These are phyloP conservation scores for Hyposoter dolosus DNA, from an alignment of 2,888 invertebrate genomes.

Conservation along the genomic window DNA sequence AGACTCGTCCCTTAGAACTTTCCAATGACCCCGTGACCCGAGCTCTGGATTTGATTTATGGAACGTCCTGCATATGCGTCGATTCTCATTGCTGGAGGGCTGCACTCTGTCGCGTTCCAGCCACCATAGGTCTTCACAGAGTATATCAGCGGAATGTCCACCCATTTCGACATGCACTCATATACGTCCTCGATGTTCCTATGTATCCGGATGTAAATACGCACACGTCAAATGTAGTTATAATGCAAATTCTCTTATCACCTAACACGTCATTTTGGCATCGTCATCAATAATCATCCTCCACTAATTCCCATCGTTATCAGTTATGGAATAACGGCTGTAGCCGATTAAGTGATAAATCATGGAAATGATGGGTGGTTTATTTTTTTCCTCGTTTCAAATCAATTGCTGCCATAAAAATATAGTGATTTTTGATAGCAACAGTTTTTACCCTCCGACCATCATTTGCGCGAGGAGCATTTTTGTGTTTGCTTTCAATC, in stretches of 20 bases:
- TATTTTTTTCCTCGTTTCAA: not conserved
- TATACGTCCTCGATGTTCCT: not conserved
- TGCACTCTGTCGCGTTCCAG: conserved; percentile 22
- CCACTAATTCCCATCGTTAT: conserved; percentile 60
- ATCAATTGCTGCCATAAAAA: not conserved
- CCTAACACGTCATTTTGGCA: conserved; percentile 63
- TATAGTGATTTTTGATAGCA: not conserved
- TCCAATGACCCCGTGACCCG: not conserved
- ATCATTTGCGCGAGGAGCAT: too few species aligned
- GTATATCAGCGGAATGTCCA: conserved; percentile 20
- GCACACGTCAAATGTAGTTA: conserved; percentile 58
- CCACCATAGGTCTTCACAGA: conserved; percentile 21
- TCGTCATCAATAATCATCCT: conserved; percentile 62
- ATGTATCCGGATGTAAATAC: not conserved
- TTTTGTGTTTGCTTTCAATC: too few species aligned
- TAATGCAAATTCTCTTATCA: conserved; percentile 67
- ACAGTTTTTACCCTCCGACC: not conserved
- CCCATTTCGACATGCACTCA: conserved; percentile 6
- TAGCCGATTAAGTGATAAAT: not conserved
- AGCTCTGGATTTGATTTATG: not conserved
- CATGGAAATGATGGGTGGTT: conserved; percentile 5
- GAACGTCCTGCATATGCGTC: not conserved
- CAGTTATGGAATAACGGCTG: conserved; percentile 54
- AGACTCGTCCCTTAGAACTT: not conserved
- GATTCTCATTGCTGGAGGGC: conserved; percentile 20